A percentile compares a stretch with the other conserved stretches of the same genome.
These are phyloP conservation scores for Caloenas nicobarica DNA, from an alignment of 2,113 vertebrate genomes.

Conservation along the genomic window DNA sequence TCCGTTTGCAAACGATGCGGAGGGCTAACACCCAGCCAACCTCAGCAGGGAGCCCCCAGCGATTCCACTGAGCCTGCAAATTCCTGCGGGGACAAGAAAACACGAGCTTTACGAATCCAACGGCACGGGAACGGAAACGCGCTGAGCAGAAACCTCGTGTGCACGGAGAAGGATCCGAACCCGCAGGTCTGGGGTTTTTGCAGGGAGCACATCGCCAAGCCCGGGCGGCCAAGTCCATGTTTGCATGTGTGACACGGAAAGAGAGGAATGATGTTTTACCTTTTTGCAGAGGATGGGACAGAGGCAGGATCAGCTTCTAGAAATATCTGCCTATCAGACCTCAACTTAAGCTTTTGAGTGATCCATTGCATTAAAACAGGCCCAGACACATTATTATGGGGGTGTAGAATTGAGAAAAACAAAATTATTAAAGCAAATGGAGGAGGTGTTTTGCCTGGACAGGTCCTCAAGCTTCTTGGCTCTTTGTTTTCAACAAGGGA, in stretches of 20 bases:
- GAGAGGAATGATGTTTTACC: neutral
- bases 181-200: neutral
- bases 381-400: slow-evolving; percentile 3
- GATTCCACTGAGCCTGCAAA: slow-evolving; percentile 33
- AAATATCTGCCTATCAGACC: neutral
- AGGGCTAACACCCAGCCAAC: neutral
- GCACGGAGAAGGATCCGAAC: neutral
- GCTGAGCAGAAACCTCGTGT: neutral
- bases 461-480: neutral
- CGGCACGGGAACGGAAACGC: fast-evolving
- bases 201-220: neutral
- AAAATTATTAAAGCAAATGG: slow-evolving; percentile 36
- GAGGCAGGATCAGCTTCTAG: neutral
- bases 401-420: slow-evolving; percentile 37
- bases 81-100: neutral
- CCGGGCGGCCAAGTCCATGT: neutral
- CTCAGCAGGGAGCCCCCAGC: neutral
- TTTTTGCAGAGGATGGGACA: neutral
- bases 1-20: neutral
- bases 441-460: slow-evolving; percentile 46
- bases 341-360: neutral
- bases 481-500: neutral
- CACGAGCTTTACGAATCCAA: neutral
- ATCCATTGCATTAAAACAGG: slow-evolving; percentile 10
- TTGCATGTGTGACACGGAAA: neutral